Percentiles rank a stretch among this genome's conserved stretches.
Evolutionary conservation across 30 jellyfish, hydroid and myxozoan species (phyloP).

Genomic region (Hydra vulgaris): DNA sequence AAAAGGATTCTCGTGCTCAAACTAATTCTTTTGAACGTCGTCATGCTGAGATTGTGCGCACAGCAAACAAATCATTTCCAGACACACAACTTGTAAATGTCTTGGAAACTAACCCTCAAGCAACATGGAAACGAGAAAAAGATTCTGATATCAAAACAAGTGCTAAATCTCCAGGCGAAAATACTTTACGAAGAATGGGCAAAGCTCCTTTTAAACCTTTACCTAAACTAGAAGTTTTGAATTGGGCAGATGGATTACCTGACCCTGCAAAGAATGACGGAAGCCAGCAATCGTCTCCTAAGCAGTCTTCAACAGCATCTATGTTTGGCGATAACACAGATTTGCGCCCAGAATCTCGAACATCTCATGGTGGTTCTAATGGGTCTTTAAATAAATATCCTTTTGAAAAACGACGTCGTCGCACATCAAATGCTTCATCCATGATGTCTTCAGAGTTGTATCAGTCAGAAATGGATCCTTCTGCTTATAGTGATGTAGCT

Average conservation of each 20-base stretch:
- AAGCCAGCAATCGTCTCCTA: constrained; percentile 94
- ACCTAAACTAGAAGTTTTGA: constrained; percentile 81
- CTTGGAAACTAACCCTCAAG: constrained; percentile 76
- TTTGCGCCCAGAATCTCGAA: constrained; percentile 87
- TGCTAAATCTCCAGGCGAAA: constrained; percentile 68
- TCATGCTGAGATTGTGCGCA: constrained; percentile 88
- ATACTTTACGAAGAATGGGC: constrained; percentile 77
- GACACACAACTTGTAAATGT: constrained; percentile 72
- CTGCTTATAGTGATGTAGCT: constrained; percentile 83
- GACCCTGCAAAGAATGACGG: constrained; percentile 70
- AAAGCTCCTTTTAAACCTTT: constrained; percentile 81
- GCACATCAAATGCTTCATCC: constrained; percentile 93
- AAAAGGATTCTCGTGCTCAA: constrained; percentile 18
- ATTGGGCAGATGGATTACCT: constrained; percentile 96
- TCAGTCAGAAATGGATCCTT: constrained; percentile 99
- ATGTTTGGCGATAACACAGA: constrained; percentile 79
- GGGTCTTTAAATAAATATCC: constrained; percentile 75
- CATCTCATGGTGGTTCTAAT: constrained; percentile 89
- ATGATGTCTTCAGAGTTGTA: constrained; percentile 97
- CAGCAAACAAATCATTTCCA: constrained; percentile 54
- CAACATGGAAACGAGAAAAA: constrained; percentile 87
- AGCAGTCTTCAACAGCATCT: constrained; percentile 60
- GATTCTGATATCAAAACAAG: constrained; percentile 44
- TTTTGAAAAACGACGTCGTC: constrained; percentile 72
- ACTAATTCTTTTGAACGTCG: constrained; percentile 43